These are phyloP conservation scores for Xestia xanthographa DNA, from an alignment of 2,888 invertebrate genomes.

Conservation along the genomic window DNA sequence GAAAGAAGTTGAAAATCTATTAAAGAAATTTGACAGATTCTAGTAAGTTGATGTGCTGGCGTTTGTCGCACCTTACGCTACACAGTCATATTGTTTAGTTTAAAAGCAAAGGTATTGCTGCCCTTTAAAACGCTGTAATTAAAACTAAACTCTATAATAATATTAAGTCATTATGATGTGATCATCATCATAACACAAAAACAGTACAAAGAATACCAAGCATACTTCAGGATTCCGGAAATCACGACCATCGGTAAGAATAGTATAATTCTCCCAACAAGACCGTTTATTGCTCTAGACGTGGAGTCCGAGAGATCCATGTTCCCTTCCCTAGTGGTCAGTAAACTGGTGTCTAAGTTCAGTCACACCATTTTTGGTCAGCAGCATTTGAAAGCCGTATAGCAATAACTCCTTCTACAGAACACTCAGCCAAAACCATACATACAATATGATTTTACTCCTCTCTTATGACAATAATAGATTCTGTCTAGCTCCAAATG, in stretches of 20 bases:
- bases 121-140: conserved; percentile 1
- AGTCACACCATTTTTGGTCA: background rate
- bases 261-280: background rate
- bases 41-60: no score
- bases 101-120: background rate
- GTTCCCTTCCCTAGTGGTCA: background rate
- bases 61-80: no score
- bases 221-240: background rate
- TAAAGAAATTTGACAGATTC: no score
- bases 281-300: background rate
- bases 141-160: background rate
- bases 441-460: conserved; percentile 19
- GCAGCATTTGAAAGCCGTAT: background rate
- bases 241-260: background rate
- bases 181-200: conserved; percentile 17
- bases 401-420: background rate
- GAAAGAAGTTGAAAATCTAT: no score
- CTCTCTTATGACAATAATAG: conserved; percentile 44
- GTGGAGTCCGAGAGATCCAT: background rate
- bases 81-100: background rate
- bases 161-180: background rate
- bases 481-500: conserved; percentile 52
- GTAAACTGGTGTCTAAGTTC: background rate
- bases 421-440: background rate
- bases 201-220: background rate